Conservation (phyloP, 2,113 vertebrate species). For the Trinectes maculatus region DNA sequence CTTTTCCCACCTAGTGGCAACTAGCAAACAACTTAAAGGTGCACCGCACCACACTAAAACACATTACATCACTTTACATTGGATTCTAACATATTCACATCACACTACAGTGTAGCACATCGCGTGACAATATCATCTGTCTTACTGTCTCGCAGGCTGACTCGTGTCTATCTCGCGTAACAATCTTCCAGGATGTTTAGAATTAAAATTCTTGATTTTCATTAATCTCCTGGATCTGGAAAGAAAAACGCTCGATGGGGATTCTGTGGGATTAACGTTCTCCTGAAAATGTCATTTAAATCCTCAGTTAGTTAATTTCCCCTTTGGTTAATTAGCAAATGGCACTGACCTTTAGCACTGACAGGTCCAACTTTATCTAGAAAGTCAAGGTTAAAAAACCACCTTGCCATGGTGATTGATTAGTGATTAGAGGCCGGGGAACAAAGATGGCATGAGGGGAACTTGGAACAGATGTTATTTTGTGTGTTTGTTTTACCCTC, state of each 20-base stretch:
- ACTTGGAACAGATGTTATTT: conserved; percentile 36
- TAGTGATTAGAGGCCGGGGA: conserved; percentile 69
- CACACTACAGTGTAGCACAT: too few species aligned
- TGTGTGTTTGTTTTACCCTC: conserved; percentile 25
- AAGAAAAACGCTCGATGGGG: conserved; percentile 45
- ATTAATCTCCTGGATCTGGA: conserved; percentile 59
- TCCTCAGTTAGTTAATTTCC: conserved; percentile 84
- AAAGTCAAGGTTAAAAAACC: conserved; percentile 83
- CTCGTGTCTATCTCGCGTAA: conserved; percentile 22
- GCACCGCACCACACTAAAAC: too few species aligned
- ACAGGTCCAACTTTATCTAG: conserved; percentile 83
- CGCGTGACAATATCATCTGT: too few species aligned
- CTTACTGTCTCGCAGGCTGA: too few species aligned
- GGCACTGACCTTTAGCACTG: conserved; percentile 81
- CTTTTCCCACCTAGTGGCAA: too few species aligned
- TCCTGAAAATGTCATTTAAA: conserved; percentile 82
- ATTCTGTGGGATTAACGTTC: conserved; percentile 68
- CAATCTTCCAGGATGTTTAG: conserved; percentile 53
- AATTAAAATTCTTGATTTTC: conserved; percentile 58
- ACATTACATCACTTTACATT: too few species aligned
- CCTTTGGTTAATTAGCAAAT: conserved; percentile 88
- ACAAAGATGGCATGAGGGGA: conserved; percentile 13
- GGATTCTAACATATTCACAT: too few species aligned
- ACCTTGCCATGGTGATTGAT: conserved; percentile 78
- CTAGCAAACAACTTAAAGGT: too few species aligned